phyloP scores from a whole-genome alignment of 2,888 invertebrate genomes.

The Macrophya alboannulata region DNA sequence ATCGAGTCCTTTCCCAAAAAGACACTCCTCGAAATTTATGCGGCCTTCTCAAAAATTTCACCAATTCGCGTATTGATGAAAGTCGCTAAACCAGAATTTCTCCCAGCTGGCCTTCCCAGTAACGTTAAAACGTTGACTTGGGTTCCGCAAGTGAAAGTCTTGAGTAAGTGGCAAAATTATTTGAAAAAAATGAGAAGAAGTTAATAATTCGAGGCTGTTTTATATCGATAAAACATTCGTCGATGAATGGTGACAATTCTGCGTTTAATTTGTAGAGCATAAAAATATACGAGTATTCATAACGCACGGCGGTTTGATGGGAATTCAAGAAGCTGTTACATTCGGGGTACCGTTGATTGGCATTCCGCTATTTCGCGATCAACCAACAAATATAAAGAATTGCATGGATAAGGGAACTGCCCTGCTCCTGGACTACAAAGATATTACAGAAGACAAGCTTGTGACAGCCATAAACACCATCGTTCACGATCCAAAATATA shows the following conservation, averaged over 20 bases:
- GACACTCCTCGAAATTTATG: constrained; percentile 5
- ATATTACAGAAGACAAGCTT: constrained; percentile 68
- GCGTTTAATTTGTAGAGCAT: constrained; percentile 69
- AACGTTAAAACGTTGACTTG: constrained; percentile 37
- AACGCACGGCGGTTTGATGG: constrained; percentile 76
- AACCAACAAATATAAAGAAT: constrained; percentile 70
- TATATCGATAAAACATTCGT: not conserved
- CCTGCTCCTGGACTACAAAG: constrained; percentile 64
- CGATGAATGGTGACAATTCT: not conserved
- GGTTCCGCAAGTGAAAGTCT: constrained; percentile 35
- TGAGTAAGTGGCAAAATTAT: constrained; percentile 25
- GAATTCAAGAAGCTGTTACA: constrained; percentile 74
- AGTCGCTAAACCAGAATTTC: constrained; percentile 37
- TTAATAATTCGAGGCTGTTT: no score
- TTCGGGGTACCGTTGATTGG: constrained; percentile 76
- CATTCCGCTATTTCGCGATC: constrained; percentile 75
- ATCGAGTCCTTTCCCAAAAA: constrained; percentile 47
- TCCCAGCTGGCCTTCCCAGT: not conserved
- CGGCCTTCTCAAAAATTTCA: constrained; percentile 25
- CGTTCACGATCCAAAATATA: constrained; percentile 70
- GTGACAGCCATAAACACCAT: constrained; percentile 69
- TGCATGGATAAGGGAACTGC: constrained; percentile 70
- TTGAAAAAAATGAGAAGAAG: not conserved
- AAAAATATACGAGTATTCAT: constrained; percentile 73
- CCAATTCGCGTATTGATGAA: constrained; percentile 51